A percentile compares a stretch with the other conserved stretches of the same genome.
Conservation (phyloP, 2,797 vertebrate genomes). For the Clamator glandarius region DNA sequence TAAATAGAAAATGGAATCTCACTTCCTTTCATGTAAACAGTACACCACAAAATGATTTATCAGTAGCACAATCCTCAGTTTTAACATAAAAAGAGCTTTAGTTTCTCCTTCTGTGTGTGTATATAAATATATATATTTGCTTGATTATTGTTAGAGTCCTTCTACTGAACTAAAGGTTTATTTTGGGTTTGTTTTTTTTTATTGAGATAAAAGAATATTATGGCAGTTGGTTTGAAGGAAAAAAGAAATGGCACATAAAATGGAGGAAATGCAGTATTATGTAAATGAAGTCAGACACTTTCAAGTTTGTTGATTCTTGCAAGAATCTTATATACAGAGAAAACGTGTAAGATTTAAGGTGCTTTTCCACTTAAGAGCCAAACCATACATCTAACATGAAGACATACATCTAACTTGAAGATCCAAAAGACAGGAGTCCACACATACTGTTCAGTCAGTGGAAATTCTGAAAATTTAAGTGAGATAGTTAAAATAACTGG, state of each 20-base stretch:
- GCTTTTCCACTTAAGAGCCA: neutral
- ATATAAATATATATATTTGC: neutral
- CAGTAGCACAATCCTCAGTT: neutral
- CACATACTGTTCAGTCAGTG: neutral
- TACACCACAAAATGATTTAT: neutral
- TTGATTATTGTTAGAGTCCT: neutral
- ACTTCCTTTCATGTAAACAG: neutral
- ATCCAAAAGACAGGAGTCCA: neutral
- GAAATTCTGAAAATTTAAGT: neutral
- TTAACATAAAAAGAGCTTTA: neutral
- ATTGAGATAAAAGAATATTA: neutral
- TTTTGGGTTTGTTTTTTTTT: neutral
- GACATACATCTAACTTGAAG: neutral
- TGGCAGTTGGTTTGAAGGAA: neutral
- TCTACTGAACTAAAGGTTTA: neutral
- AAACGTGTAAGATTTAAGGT: neutral
- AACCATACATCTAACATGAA: neutral
- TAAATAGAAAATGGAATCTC: neutral
- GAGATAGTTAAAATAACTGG: neutral
- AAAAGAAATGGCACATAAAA: neutral
- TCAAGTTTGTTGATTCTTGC: neutral
- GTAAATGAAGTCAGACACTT: neutral
- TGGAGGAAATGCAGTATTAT: neutral
- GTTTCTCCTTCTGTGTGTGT: neutral
- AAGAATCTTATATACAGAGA: neutral